These are phyloP conservation scores for Bombyx mori DNA, from an alignment of 1,140 invertebrate genomes.

Conservation along the genomic window DNA sequence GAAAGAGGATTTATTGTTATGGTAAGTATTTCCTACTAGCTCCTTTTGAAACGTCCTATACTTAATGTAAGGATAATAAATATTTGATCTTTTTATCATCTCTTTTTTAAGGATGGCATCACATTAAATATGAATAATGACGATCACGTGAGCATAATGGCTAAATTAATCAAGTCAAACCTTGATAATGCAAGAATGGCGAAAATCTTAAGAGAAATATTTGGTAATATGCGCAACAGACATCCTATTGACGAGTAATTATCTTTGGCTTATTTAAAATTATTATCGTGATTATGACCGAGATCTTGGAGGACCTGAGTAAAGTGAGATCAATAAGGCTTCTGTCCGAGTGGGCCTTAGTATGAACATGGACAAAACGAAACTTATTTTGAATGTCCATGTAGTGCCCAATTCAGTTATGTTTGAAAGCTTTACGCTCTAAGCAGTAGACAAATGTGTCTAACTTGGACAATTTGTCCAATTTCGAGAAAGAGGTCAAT, in stretches of 20 bases:
- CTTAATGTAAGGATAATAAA: neutral
- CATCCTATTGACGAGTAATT: slow-evolving; percentile 37
- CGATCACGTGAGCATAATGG: slow-evolving; percentile 40
- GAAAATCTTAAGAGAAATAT: slow-evolving; percentile 43
- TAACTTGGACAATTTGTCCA: too few species aligned
- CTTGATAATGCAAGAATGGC: slow-evolving; percentile 38
- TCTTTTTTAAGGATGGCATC: slow-evolving; percentile 22
- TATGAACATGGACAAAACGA: too few species aligned
- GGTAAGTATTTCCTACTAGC: slow-evolving; percentile 22
- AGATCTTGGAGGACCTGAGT: too few species aligned
- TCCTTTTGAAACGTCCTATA: neutral
- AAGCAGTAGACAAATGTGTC: too few species aligned
- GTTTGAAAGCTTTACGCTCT: too few species aligned
- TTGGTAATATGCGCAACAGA: slow-evolving; percentile 42
- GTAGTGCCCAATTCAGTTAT: too few species aligned
- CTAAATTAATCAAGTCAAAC: slow-evolving; percentile 48
- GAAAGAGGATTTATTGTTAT: slow-evolving; percentile 45
- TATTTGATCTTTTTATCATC: neutral
- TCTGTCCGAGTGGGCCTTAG: too few species aligned
- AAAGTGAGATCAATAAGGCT: too few species aligned
- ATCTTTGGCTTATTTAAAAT: neutral
- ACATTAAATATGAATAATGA: slow-evolving; percentile 40
- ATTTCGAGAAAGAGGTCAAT: too few species aligned
- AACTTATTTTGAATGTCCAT: too few species aligned
- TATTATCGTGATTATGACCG: neutral